Conservation (phyloP, 2,888 invertebrate species). For the Nephrotoma flavescens region DNA sequence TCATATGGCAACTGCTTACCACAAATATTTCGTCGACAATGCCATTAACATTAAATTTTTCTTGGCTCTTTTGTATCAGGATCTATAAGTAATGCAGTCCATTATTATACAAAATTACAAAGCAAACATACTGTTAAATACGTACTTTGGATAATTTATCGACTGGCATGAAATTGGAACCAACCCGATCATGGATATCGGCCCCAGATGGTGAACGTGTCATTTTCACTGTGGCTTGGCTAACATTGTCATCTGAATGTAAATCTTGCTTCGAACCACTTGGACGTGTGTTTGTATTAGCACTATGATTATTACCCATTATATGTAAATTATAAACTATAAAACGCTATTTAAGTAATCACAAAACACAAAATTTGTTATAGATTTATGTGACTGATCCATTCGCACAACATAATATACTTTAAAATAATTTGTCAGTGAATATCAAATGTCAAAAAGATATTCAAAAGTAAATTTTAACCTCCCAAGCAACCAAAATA, state of each 20-base stretch:
- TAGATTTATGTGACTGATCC: neutral
- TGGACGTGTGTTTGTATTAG: neutral
- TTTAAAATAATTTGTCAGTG: neutral
- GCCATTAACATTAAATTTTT: conserved; percentile 55
- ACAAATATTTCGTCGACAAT: conserved; percentile 42
- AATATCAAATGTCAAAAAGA: neutral
- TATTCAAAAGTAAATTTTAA: no score
- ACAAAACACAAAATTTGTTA: neutral
- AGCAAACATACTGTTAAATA: conserved; percentile 4
- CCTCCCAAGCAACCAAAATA: no score
- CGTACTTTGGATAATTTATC: conserved; percentile 62
- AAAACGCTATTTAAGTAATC: neutral
- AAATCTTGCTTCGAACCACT: neutral
- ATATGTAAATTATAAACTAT: neutral
- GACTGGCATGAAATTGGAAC: conserved; percentile 51
- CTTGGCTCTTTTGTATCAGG: conserved; percentile 49
- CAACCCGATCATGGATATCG: conserved; percentile 47
- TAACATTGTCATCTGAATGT: neutral
- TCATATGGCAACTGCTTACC: conserved; percentile 16
- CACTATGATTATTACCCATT: conserved; percentile 1
- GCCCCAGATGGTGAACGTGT: conserved; percentile 50
- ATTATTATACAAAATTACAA: neutral
- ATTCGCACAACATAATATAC: neutral
- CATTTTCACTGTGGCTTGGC: conserved; percentile 17
- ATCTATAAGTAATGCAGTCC: conserved; percentile 36